Conservation (phyloP, 2,113 vertebrate genomes). For the Caranx melampygus region DNA sequence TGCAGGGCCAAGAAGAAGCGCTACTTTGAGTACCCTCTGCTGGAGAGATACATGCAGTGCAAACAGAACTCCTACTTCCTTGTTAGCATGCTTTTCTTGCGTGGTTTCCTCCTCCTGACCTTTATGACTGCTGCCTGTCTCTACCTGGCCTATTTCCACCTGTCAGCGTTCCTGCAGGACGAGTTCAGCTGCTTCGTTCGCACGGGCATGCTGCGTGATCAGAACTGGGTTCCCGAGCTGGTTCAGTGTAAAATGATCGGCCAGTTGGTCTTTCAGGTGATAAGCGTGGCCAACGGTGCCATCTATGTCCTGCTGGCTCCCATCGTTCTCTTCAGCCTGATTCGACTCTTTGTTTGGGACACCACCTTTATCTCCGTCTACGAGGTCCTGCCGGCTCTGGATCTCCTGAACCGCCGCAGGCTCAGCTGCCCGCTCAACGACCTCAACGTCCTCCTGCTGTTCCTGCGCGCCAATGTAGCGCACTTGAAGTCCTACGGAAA, state of each 20-base stretch:
- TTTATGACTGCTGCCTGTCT: slow-evolving; percentile 91
- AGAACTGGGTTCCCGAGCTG: slow-evolving; percentile 83
- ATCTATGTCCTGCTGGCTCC: slow-evolving; percentile 90
- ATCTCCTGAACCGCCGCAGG: slow-evolving; percentile 89
- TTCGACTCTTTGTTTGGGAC: slow-evolving; percentile 94
- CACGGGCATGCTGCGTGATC: slow-evolving; percentile 85
- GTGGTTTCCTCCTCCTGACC: slow-evolving; percentile 90
- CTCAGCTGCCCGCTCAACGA: slow-evolving; percentile 94
- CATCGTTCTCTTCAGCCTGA: slow-evolving; percentile 88
- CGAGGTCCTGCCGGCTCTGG: slow-evolving; percentile 93
- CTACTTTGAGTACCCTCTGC: slow-evolving; percentile 96
- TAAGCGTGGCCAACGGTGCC: slow-evolving; percentile 87
- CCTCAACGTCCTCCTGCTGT: slow-evolving; percentile 93
- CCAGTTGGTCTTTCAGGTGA: slow-evolving; percentile 91
- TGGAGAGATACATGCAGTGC: slow-evolving; percentile 93
- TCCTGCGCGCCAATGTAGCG: slow-evolving; percentile 90
- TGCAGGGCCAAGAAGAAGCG: slow-evolving; percentile 92
- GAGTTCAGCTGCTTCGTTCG: slow-evolving; percentile 95
- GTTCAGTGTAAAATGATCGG: slow-evolving; percentile 93
- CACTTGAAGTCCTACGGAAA: slow-evolving; percentile 91
- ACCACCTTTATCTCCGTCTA: slow-evolving; percentile 92
- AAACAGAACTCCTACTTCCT: slow-evolving; percentile 92
- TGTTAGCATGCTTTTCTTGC: slow-evolving; percentile 89
- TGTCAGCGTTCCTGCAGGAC: slow-evolving; percentile 91
- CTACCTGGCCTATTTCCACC: slow-evolving; percentile 94